Evolutionary conservation across 1,140 invertebrate species (phyloP).

Genomic region (Helicorthomorpha holstii): DNA sequence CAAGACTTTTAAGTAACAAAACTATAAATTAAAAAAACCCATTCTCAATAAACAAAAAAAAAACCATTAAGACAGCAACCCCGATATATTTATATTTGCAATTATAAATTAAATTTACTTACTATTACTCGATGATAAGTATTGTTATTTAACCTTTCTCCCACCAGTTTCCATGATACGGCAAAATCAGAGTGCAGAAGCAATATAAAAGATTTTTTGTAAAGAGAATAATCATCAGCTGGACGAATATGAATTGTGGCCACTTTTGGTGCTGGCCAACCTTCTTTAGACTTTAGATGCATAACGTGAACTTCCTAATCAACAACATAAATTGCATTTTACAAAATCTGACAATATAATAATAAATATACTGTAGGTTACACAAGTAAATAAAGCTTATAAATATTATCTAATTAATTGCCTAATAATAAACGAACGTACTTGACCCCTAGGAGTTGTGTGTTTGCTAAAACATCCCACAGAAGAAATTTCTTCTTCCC

Average conservation of each 20-base stretch:
- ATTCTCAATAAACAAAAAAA: no score
- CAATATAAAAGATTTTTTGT: not conserved
- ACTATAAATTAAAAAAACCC: no score
- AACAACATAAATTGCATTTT: no score
- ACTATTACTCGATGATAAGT: not conserved
- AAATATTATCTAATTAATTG: not conserved
- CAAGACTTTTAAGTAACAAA: no score
- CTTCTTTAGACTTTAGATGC: not conserved
- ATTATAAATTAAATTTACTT: no score
- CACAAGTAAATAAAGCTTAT: not conserved
- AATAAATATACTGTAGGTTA: not conserved
- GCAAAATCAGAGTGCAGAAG: not conserved
- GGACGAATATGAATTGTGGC: not conserved
- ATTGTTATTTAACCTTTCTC: not conserved
- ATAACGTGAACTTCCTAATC: slow-evolving; percentile 1
- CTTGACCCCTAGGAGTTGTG: not conserved
- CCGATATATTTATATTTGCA: no score
- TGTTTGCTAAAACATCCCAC: not conserved
- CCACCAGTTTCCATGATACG: not conserved
- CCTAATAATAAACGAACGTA: not conserved
- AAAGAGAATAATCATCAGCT: not conserved
- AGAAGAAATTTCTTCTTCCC: not conserved
- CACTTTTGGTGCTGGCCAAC: not conserved
- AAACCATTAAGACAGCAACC: no score
- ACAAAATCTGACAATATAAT: no score